A percentile compares a stretch with the other conserved stretches of the same genome.
Conservation (phyloP, 2,113 vertebrate genomes). For the Elgaria multicarinata region DNA sequence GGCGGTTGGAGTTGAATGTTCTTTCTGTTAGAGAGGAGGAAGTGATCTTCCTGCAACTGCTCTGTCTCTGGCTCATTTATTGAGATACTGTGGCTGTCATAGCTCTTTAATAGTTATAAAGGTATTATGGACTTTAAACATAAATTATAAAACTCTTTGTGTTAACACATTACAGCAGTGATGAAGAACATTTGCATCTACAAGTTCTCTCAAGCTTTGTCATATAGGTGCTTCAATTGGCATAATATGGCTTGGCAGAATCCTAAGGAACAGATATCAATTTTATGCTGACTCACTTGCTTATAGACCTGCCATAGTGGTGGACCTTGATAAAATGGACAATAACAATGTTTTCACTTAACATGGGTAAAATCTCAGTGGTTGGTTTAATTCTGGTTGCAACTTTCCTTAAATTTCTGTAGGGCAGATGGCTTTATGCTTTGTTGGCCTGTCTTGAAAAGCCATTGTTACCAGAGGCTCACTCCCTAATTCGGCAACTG, state of each 20-base stretch:
- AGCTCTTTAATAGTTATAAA: background rate
- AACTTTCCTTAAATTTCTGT: conserved; percentile 18
- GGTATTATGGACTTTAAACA: background rate
- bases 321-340: background rate
- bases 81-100: background rate
- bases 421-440: conserved; percentile 95
- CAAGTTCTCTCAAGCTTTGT: background rate
- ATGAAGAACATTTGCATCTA: background rate
- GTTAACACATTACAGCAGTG: background rate
- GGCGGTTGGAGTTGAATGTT: too few species aligned
- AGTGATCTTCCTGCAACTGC: too few species aligned
- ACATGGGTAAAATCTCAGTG: background rate
- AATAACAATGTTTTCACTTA: background rate
- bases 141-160: background rate
- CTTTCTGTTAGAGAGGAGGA: too few species aligned
- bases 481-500: conserved; percentile 95
- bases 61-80: too few species aligned
- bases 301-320: background rate
- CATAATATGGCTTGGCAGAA: background rate
- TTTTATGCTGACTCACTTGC: background rate
- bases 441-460: conserved; percentile 95
- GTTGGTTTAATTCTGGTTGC: background rate
- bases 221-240: background rate
- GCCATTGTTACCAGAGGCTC: conserved; percentile 94
- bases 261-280: background rate